Conservation (phyloP, 2,888 invertebrate genomes). For the Drosophila recens region DNA sequence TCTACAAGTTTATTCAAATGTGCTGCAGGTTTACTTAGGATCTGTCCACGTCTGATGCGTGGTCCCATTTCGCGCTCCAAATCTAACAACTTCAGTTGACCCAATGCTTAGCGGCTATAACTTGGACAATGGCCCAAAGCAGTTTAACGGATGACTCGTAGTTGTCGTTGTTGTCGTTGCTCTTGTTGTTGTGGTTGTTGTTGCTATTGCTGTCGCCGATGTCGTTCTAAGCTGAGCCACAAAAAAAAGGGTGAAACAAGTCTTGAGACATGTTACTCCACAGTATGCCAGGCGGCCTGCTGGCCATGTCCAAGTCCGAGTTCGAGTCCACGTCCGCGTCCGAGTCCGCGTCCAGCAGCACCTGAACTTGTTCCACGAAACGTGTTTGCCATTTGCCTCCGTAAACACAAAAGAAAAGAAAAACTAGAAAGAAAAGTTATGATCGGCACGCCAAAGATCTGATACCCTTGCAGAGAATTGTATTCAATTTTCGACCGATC, state of each 20-base stretch:
- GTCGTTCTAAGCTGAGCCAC: conserved; percentile 42
- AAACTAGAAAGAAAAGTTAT: conserved; percentile 22
- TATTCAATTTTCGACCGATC: no score
- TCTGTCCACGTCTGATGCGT: conserved; percentile 54
- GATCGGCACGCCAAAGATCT: background rate
- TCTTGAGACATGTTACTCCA: conserved; percentile 76
- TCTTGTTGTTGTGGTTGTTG: conserved; percentile 21
- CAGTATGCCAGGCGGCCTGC: conserved; percentile 46
- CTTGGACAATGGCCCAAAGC: conserved; percentile 78
- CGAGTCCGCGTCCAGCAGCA: conserved; percentile 47
- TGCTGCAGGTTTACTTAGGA: conserved; percentile 52
- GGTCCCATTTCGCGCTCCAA: conserved; percentile 70
- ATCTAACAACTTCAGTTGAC: conserved; percentile 67
- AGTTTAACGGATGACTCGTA: conserved; percentile 65
- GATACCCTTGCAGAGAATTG: background rate
- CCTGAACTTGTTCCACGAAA: conserved; percentile 77
- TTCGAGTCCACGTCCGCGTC: conserved; percentile 22
- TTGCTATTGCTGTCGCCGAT: conserved; percentile 24
- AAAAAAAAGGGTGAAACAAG: conserved; percentile 74
- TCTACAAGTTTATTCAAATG: conserved; percentile 65
- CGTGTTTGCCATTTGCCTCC: conserved; percentile 73
- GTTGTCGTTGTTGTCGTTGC: conserved; percentile 36
- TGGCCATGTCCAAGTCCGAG: conserved; percentile 44
- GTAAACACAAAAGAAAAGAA: conserved; percentile 48
- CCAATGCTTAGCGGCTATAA: conserved; percentile 70